Conservation (phyloP, 1,140 invertebrate genomes). For the Monochamus saltuarius region DNA sequence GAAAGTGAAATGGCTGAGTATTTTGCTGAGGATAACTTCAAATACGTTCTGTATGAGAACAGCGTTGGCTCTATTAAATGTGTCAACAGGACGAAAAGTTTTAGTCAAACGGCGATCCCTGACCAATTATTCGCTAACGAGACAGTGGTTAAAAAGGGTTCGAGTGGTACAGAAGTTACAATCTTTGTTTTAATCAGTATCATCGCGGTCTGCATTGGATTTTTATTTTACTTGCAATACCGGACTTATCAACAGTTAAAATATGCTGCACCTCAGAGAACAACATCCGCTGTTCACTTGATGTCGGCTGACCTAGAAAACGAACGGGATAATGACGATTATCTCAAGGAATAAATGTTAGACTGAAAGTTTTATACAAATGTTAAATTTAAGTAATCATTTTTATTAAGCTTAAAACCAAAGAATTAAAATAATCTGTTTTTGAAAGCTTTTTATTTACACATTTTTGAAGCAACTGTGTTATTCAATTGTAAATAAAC, state of each 20-base stretch:
- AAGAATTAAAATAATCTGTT: too few species aligned
- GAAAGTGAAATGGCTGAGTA: constrained; percentile 43
- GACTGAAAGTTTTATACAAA: too few species aligned
- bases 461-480: too few species aligned
- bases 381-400: too few species aligned
- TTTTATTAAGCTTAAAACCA: too few species aligned
- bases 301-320: constrained; percentile 28
- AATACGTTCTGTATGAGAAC: constrained; percentile 35
- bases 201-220: constrained; percentile 29
- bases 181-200: constrained; percentile 33
- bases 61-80: constrained; percentile 25
- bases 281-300: constrained; percentile 30
- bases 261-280: constrained; percentile 11
- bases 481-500: too few species aligned
- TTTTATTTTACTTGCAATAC: constrained; percentile 41
- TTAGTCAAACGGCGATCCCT: not conserved
- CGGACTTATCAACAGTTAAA: constrained; percentile 31
- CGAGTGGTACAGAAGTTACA: constrained; percentile 17
- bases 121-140: constrained; percentile 6
- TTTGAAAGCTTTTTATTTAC: too few species aligned
- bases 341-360: constrained; percentile 15
- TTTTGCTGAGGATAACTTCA: constrained; percentile 44
- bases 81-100: constrained; percentile 24
- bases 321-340: constrained; percentile 27
- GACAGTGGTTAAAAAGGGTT: constrained; percentile 3